Conservation (phyloP, 53 echinoderm and acorn worm genomes). For the Temnopleurus reevesii region DNA sequence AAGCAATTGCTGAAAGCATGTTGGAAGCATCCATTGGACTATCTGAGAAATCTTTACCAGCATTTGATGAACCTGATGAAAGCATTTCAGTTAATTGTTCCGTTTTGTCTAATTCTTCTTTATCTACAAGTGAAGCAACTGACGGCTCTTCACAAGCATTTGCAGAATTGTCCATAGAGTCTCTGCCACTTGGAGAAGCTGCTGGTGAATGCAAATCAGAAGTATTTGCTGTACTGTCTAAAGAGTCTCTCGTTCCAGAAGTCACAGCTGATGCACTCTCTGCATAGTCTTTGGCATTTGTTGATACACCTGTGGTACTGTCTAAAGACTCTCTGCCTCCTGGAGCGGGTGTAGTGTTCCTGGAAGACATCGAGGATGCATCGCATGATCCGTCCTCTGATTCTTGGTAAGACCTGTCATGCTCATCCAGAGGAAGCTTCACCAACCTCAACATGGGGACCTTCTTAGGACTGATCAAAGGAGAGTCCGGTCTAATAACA, state of each 20-base stretch:
- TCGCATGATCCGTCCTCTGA: neutral
- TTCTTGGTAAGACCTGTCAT: neutral
- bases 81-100: no score
- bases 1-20: no score
- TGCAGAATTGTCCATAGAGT: no score
- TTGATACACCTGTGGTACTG: neutral
- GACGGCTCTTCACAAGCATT: no score
- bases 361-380: neutral
- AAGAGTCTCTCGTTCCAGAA: neutral
- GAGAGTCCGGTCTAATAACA: neutral
- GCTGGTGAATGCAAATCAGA: neutral
- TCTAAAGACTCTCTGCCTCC: neutral
- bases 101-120: no score
- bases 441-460: slow-evolving; percentile 26
- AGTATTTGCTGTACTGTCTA: neutral
- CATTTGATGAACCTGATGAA: no score
- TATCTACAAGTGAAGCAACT: no score
- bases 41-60: no score
- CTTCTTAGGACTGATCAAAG: slow-evolving; percentile 43
- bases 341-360: neutral
- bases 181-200: no score
- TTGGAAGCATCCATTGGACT: no score
- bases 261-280: no score
- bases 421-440: slow-evolving; percentile 40
- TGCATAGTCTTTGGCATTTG: no score